These are phyloP conservation scores for Nephrocerus scutellatus DNA, from an alignment of 2,888 invertebrate genomes.

Conservation along the genomic window DNA sequence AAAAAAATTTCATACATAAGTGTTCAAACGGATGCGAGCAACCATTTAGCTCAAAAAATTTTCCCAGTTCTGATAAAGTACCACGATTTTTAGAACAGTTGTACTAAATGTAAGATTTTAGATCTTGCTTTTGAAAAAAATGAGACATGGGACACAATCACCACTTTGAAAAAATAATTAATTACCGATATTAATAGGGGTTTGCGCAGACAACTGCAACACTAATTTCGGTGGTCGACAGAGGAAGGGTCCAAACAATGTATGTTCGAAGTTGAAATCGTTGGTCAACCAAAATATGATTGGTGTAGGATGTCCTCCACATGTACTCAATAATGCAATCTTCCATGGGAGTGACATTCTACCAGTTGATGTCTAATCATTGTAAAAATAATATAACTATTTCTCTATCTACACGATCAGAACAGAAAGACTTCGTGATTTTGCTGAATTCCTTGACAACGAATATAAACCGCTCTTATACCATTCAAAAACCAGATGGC, in stretches of 20 bases:
- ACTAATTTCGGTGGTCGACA: slow-evolving; percentile 8
- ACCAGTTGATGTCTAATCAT: no score
- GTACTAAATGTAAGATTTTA: slow-evolving; percentile 2
- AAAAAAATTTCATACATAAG: slow-evolving; percentile 2
- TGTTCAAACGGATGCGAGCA: slow-evolving; percentile 8
- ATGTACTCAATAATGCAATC: no score
- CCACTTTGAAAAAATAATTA: slow-evolving; percentile 3
- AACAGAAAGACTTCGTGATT: background rate
- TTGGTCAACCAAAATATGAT: slow-evolving; percentile 7
- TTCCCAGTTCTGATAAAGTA: slow-evolving; percentile 10
- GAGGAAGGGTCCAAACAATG: slow-evolving; percentile 4
- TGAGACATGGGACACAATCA: slow-evolving; percentile 5
- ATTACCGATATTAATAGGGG: slow-evolving; percentile 6
- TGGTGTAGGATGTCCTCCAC: slow-evolving; percentile 6
- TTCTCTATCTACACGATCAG: no score
- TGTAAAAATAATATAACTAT: no score
- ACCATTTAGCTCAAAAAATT: slow-evolving; percentile 10
- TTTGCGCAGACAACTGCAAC: slow-evolving; percentile 9
- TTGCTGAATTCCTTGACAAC: background rate
- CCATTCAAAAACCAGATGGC: no score
- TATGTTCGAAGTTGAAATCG: slow-evolving; percentile 4
- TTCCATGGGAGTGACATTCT: no score
- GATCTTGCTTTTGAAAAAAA: slow-evolving; percentile 1
- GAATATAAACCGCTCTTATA: background rate
- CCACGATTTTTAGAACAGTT: slow-evolving; percentile 1